Evolutionary conservation across 2,113 vertebrate genomes (phyloP), one percentile per base, ranked within the genome.

Genomic region (Hyperopisus bebe): DNA sequence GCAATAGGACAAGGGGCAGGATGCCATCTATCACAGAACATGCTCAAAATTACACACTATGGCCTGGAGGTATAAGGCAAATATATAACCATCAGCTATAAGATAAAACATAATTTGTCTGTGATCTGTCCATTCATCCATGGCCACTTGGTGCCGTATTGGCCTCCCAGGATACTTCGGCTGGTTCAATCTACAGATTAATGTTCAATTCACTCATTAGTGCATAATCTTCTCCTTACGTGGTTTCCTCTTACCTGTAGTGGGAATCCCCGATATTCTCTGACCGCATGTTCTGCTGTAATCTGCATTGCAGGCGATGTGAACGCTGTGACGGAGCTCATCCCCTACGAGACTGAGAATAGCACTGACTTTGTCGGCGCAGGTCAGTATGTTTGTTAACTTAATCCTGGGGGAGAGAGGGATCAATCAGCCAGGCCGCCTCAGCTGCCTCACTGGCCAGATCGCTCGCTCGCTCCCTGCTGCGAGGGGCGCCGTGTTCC

Each of bases 361-460:
- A 95, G 96, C 88, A 97, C 95, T 0, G 96, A 97, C 91, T 92
- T 95, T 39, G 95, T 97, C 91, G 95, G 95, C 86, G 94, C 97
- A 95, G 97, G 97, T 98, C 88, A 95, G 96, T 93, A 27, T 53
- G 35, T 55, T 87, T 53, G n/a, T 35, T 83, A 6, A 39, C 70
- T 6, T 27, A 9, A 66, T 42, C 17, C 44, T 51, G 48, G 15
- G 51, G 50, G 48, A 42, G 31, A 39, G 31, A 55, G 35, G 46
- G 24, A 82, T 24, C 10, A 47, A 17, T 88, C 42, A 3, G 44
- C 39, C 39, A 46, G 39, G 39, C n/a, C 11, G 9, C 51, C 50
- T 10, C 47, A 1, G 74, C 80, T 21, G 82, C 82, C 80, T 84
- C 46, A 3, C 24, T 47, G 39, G 80, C 39, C 80, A 46, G 19